Percentiles rank a stretch among this genome's conserved stretches.
phyloP scores from a whole-genome alignment of 2,113 vertebrate genomes.

The Tringa solitaria region DNA sequence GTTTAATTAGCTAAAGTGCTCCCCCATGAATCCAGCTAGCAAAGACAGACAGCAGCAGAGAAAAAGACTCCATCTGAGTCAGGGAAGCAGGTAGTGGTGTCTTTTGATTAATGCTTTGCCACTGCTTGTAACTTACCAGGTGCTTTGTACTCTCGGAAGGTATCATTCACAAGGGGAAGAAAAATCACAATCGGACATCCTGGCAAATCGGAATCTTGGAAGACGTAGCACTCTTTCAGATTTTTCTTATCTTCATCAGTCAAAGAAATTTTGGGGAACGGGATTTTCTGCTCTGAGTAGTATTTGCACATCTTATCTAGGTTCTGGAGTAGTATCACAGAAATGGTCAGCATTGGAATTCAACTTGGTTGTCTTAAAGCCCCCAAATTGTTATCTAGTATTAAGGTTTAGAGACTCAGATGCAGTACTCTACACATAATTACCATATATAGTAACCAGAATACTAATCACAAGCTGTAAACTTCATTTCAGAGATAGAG shows the following conservation, averaged over 20 bases:
- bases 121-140: constrained; percentile 68
- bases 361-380: background rate
- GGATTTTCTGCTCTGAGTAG: constrained; percentile 73
- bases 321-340: constrained; percentile 50
- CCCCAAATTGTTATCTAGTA: background rate
- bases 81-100: background rate
- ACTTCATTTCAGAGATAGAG: background rate
- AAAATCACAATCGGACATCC: constrained; percentile 71
- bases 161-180: constrained; percentile 79
- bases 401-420: background rate
- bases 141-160: constrained; percentile 77
- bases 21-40: background rate
- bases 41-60: background rate
- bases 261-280: constrained; percentile 72
- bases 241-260: constrained; percentile 62
- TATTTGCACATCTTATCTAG: constrained; percentile 75
- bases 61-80: background rate
- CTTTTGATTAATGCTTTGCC: background rate
- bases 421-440: background rate
- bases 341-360: background rate
- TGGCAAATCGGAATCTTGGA: constrained; percentile 61
- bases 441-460: background rate
- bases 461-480: background rate
- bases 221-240: constrained; percentile 78
- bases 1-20: background rate